Evolutionary conservation across 2,888 invertebrate species (phyloP), one percentile per base, ranked within the genome.

Genomic region (Drosophila tripunctata): DNA sequence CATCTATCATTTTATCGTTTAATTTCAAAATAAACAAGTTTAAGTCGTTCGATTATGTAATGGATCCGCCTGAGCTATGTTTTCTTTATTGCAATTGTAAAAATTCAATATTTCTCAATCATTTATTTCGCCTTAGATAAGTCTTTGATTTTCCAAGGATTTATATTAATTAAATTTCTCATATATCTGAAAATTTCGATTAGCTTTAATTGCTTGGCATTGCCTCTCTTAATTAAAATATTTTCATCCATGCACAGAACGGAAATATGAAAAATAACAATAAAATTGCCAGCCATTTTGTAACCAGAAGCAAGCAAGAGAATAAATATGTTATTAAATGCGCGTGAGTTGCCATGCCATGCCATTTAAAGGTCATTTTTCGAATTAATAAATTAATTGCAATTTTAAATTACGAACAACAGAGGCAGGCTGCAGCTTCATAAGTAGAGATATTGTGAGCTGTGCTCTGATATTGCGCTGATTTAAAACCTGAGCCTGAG

Each of bases 371-470:
- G 56, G 27, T 36, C 64, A 73, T 75, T 78, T 70, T 65, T 69
- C 67, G 51, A 67, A 74, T 83, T 66, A 73, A 71, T 82, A 79
- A 68, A 82, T 76, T 71, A 79, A 85, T 79, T 76, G 60, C 30
- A 52, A 60, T 27, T 57, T 65, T 63, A 43, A 64, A 67, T 76
- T 56, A 74, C 64, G 54, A 31, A 51, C 14, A 17, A 40, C 8
- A 27, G 3, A 19, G 7, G 1, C 35, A 45, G 19, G 15, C n/a
- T n/a, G n/a, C 14, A 7, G 8, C 31, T 6, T n/a, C 31, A 30
- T 58, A 8, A 45, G 40, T 50, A 6, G 19, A 19, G 12, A 3
- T 14, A 31, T 36, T 14, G 27, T 30, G 0, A 17, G 41, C 3
- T 22, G 19, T 40, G 41, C 40, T 41, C 5, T 36, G 22, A 33